Evolutionary conservation across 2,797 vertebrate genomes (phyloP).

Genomic region (Natrix natrix): DNA sequence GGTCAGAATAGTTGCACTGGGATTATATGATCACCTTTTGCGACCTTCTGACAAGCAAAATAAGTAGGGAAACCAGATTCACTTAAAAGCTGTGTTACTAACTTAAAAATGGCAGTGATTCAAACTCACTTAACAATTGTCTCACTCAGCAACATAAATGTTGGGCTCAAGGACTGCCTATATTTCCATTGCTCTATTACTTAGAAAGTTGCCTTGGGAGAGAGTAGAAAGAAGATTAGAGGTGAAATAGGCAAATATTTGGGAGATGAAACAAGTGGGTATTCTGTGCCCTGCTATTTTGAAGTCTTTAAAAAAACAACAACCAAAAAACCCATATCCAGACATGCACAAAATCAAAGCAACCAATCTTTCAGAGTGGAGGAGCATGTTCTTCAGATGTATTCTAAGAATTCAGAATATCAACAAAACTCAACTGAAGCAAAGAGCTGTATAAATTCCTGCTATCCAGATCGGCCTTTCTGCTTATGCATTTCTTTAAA

Average conservation of each 20-base stretch:
- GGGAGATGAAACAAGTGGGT: not conserved
- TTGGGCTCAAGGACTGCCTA: not conserved
- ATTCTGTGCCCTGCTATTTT: not conserved
- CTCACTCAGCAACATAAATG: not conserved
- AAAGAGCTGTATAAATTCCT: slow-evolving; percentile 23
- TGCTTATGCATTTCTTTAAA: slow-evolving; percentile 39
- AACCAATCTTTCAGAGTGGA: not conserved
- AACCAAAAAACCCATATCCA: not conserved
- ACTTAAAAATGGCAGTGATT: not conserved
- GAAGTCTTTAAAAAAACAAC: not conserved
- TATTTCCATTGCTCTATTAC: not conserved
- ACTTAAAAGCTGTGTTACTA: not conserved
- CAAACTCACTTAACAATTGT: not conserved
- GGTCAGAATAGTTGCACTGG: not conserved
- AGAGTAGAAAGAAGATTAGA: slow-evolving; percentile 17
- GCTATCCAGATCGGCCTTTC: not conserved
- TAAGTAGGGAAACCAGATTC: not conserved
- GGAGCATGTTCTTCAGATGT: not conserved
- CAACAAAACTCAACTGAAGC: slow-evolving; percentile 19
- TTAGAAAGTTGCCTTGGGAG: not conserved
- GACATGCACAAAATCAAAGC: not conserved
- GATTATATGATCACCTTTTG: not conserved
- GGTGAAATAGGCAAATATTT: slow-evolving; percentile 7
- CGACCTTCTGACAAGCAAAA: not conserved
- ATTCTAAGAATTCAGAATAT: slow-evolving; percentile 1